Evolutionary conservation across 2,797 vertebrate species (phyloP).

Genomic region (Pelobates cultripes): DNA sequence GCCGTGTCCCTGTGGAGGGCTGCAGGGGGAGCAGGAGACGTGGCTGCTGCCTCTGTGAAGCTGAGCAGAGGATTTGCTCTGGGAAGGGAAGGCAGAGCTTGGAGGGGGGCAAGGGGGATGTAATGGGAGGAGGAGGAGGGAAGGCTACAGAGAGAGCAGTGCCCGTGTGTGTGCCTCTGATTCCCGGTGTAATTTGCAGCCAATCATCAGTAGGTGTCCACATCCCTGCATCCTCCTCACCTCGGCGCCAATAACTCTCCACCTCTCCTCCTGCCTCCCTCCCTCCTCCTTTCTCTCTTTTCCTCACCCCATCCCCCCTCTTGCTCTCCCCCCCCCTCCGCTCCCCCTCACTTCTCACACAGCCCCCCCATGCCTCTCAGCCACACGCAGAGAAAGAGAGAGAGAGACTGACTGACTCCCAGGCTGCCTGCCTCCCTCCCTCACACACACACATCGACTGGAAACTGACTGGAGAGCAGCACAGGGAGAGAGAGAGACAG

Average conservation of each 20-base stretch:
- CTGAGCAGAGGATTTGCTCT: slow-evolving; percentile 57
- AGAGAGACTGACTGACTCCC: slow-evolving; percentile 56
- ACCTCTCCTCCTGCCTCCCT: slow-evolving; percentile 33
- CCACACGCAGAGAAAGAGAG: slow-evolving; percentile 59
- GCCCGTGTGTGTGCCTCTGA: slow-evolving; percentile 79
- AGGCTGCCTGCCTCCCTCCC: slow-evolving; percentile 65
- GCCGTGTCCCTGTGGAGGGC: slow-evolving; percentile 50
- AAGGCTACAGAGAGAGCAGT: slow-evolving; percentile 55
- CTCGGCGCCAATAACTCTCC: slow-evolving; percentile 84
- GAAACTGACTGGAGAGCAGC: slow-evolving; percentile 82
- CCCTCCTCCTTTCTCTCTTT: slow-evolving; percentile 50
- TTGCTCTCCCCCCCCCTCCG: slow-evolving; percentile 46
- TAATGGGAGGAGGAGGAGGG: slow-evolving; percentile 25
- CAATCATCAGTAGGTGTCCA: slow-evolving; percentile 91
- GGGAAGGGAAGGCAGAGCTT: slow-evolving; percentile 22
- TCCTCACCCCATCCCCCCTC: slow-evolving; percentile 48
- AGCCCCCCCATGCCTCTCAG: slow-evolving; percentile 59
- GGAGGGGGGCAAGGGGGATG: slow-evolving; percentile 37
- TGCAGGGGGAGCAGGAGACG: slow-evolving; percentile 56
- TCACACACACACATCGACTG: slow-evolving; percentile 91
- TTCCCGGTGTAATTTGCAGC: slow-evolving; percentile 90
- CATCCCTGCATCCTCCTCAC: slow-evolving; percentile 90
- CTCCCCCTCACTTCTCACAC: slow-evolving; percentile 50
- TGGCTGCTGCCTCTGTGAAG: slow-evolving; percentile 47
- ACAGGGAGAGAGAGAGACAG: slow-evolving; percentile 64